Conservation (phyloP, 2,888 invertebrate species). For the Brachyptera risi region DNA sequence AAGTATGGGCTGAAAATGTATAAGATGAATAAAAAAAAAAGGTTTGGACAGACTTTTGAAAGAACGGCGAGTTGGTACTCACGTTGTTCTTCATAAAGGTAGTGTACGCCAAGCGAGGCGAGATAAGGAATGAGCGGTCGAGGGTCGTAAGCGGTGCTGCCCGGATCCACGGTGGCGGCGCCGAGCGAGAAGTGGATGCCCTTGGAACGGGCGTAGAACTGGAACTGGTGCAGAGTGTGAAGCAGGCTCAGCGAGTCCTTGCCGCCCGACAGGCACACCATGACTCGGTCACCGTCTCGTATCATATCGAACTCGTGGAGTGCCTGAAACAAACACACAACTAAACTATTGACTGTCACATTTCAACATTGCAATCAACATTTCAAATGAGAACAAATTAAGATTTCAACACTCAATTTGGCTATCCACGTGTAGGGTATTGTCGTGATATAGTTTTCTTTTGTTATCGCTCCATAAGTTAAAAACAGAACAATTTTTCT, state of each 20-base stretch:
- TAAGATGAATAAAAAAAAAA: no score
- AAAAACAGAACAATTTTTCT: no score
- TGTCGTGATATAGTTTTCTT: neutral
- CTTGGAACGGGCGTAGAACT: slow-evolving; percentile 68
- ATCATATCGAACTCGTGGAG: slow-evolving; percentile 82
- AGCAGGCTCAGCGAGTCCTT: slow-evolving; percentile 79
- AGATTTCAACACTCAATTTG: no score
- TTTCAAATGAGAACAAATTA: no score
- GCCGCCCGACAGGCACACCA: slow-evolving; percentile 82
- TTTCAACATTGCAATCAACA: no score
- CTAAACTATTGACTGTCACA: no score
- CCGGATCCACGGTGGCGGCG: slow-evolving; percentile 73
- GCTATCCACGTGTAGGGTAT: neutral
- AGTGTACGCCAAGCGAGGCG: slow-evolving; percentile 65
- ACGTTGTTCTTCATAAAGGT: slow-evolving; percentile 63
- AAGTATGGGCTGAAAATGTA: no score
- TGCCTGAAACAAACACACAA: slow-evolving; percentile 51
- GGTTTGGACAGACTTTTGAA: no score
- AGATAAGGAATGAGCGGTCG: slow-evolving; percentile 69
- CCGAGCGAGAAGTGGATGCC: slow-evolving; percentile 66
- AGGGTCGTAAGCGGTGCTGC: slow-evolving; percentile 56
- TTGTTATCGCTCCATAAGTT: no score
- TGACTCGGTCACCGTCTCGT: slow-evolving; percentile 71
- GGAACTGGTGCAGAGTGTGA: slow-evolving; percentile 80
- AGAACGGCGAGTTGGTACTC: no score